These are phyloP conservation scores for Lepus europaeus DNA, from an alignment of 2,113 vertebrate species.

Conservation along the genomic window DNA sequence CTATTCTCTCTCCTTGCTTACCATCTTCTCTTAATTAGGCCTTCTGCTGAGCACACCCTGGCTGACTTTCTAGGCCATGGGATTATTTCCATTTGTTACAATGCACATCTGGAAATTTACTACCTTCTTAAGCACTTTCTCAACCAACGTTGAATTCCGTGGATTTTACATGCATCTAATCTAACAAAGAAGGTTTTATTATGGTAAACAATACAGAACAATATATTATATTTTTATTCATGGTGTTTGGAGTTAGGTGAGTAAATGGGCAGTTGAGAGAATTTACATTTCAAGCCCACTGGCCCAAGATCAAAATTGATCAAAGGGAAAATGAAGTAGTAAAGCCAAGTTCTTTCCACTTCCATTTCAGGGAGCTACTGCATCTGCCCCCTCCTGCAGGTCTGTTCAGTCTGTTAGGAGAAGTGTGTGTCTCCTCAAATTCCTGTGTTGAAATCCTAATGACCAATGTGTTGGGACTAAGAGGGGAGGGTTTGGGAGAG, in stretches of 20 bases:
- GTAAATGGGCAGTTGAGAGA: not conserved
- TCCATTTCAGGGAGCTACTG: not conserved
- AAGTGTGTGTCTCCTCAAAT: not conserved
- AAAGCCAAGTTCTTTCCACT: slow-evolving; percentile 1
- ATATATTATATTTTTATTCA: slow-evolving; percentile 8
- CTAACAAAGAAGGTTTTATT: not conserved
- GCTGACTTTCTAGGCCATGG: not conserved
- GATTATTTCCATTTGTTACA: not conserved
- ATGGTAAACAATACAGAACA: slow-evolving; percentile 36
- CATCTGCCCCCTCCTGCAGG: not conserved
- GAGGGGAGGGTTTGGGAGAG: not conserved
- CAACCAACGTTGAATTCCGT: slow-evolving; percentile 20
- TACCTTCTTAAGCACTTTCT: slow-evolving; percentile 26
- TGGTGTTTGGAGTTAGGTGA: not conserved
- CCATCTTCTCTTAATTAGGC: not conserved
- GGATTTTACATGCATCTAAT: slow-evolving; percentile 21
- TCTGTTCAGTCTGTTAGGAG: not conserved
- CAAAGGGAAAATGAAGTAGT: slow-evolving; percentile 29
- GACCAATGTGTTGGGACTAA: not conserved
- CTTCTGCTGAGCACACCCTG: not conserved
- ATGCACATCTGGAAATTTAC: not conserved
- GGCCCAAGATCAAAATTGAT: not conserved
- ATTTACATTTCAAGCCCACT: slow-evolving; percentile 1
- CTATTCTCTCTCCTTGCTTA: not conserved
- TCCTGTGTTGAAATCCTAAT: not conserved